Evolutionary conservation across 2,888 invertebrate genomes (phyloP).

Genomic region (Brenthis daphne): DNA sequence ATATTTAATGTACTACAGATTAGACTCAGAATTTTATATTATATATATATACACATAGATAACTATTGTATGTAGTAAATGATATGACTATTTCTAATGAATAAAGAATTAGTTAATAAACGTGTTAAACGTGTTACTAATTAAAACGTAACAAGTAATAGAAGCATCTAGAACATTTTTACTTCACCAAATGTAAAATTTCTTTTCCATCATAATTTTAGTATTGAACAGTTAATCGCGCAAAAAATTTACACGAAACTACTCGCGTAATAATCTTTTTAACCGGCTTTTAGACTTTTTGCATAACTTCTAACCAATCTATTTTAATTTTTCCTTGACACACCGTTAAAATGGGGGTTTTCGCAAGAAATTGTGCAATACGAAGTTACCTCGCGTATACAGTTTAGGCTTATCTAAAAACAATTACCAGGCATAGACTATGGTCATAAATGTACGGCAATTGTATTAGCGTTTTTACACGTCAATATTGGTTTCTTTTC

Average conservation of each 20-base stretch:
- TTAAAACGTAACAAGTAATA: too few relatives aligned
- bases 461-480: constrained; percentile 1
- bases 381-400: constrained; percentile 2
- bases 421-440: background rate
- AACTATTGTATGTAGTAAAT: too few relatives aligned
- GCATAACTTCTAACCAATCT: constrained; percentile 35
- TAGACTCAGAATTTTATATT: too few relatives aligned
- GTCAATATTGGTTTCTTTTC: too few relatives aligned
- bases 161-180: background rate
- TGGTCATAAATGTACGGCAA: background rate
- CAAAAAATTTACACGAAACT: constrained; percentile 17
- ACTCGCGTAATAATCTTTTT: constrained; percentile 38
- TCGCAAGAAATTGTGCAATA: constrained; percentile 31
- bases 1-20: too few relatives aligned
- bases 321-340: constrained; percentile 44
- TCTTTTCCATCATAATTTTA: background rate
- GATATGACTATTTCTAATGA: too few relatives aligned
- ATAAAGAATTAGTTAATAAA: too few relatives aligned
- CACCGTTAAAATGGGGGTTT: constrained; percentile 37
- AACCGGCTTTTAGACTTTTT: constrained; percentile 30
- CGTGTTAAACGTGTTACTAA: too few relatives aligned
- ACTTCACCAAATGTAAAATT: background rate
- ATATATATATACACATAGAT: too few relatives aligned
- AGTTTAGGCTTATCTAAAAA: constrained; percentile 16
- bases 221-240: constrained; percentile 13